Conservation (phyloP, 2,888 invertebrate species). For the Dyspetes luteomarginatus region DNA sequence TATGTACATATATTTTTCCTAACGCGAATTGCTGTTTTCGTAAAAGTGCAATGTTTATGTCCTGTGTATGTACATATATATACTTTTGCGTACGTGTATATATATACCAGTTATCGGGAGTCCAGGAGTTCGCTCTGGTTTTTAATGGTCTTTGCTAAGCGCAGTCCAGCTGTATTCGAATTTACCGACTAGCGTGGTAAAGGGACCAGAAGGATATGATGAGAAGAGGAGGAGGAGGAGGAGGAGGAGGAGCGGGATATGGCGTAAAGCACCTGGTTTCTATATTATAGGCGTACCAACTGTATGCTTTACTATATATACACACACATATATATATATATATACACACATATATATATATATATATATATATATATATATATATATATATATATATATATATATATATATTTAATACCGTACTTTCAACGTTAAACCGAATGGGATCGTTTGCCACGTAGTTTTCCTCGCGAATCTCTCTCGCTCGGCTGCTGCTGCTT, state of each 20-base stretch:
- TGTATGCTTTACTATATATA: background rate
- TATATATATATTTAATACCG: conserved; percentile 9
- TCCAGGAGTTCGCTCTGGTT: conserved; percentile 17
- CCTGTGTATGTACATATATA: background rate
- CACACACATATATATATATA: background rate
- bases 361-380: background rate
- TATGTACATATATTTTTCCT: background rate
- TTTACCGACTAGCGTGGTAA: conserved; percentile 25
- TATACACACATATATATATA: background rate
- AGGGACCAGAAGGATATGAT: background rate
- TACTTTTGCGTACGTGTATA: background rate
- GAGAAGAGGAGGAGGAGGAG: background rate
- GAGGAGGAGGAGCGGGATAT: conserved; percentile 3
- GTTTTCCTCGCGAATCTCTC: conserved; percentile 50
- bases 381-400: background rate
- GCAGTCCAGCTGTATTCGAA: conserved; percentile 26
- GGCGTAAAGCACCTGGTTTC: conserved; percentile 17
- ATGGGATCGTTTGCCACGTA: conserved; percentile 50
- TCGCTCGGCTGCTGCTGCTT: conserved; percentile 5
- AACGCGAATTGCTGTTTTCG: background rate
- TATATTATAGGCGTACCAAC: conserved; percentile 40
- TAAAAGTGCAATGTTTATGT: background rate
- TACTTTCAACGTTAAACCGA: conserved; percentile 47
- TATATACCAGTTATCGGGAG: conserved; percentile 1
- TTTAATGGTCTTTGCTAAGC: conserved; percentile 55